phyloP scores from a whole-genome alignment of 2,888 invertebrate genomes.

The Chrysolina americana region DNA sequence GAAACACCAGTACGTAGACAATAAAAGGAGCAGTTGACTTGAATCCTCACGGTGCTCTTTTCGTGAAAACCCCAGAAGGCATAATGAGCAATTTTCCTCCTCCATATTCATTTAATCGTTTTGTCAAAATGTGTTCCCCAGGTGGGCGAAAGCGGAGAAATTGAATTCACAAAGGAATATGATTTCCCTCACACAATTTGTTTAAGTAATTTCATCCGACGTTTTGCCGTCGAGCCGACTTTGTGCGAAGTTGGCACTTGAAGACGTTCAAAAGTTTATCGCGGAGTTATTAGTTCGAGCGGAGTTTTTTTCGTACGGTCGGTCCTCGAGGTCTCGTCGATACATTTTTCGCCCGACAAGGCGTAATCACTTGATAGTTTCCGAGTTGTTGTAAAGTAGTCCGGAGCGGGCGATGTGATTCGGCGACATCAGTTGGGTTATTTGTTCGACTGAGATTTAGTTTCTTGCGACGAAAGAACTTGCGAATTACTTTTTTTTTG shows the following conservation, averaged over 20 bases:
- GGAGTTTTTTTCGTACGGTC: neutral
- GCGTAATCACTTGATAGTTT: neutral
- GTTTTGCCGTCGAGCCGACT: constrained; percentile 18
- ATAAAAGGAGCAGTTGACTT: no score
- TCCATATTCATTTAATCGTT: neutral
- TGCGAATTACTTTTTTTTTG: no score
- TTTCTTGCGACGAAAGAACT: no score
- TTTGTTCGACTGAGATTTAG: neutral
- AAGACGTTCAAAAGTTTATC: constrained; percentile 27
- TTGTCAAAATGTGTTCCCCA: neutral
- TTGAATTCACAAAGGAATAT: constrained; percentile 21
- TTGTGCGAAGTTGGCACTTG: constrained; percentile 24
- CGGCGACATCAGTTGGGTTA: neutral
- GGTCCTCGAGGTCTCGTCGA: no score
- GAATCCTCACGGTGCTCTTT: neutral
- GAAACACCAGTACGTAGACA: no score
- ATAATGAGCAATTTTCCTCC: neutral
- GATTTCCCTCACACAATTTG: constrained; percentile 13
- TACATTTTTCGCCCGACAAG: no score
- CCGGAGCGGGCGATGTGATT: neutral
- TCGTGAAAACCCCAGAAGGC: neutral
- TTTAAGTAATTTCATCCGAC: constrained; percentile 21
- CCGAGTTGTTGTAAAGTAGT: neutral
- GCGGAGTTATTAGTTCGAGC: constrained; percentile 15
- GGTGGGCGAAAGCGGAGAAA: neutral